Conservation (phyloP, 2,888 invertebrate genomes). For the Rhaphigaster nebulosa region DNA sequence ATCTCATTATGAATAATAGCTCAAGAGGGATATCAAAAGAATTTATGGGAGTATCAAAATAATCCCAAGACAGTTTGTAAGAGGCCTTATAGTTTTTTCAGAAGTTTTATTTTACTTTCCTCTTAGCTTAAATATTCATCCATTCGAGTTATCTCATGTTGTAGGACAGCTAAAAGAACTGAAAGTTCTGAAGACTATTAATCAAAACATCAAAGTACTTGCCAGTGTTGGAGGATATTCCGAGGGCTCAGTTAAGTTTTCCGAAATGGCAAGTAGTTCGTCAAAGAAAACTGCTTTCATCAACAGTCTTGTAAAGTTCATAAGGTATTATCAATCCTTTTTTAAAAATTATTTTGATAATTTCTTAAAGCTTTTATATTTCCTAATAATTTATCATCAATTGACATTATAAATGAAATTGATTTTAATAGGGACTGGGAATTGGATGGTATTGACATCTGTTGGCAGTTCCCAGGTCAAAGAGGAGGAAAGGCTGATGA, state of each 20-base stretch:
- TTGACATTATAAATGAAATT: background rate
- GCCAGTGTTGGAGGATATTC: slow-evolving; percentile 61
- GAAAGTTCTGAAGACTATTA: background rate
- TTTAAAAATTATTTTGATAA: background rate
- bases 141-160: background rate
- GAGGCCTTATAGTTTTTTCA: background rate
- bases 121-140: too few species aligned
- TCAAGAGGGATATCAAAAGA: too few species aligned
- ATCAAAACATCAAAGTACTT: slow-evolving; percentile 60
- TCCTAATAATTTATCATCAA: background rate
- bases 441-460: slow-evolving; percentile 61
- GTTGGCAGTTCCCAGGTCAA: slow-evolving; percentile 60
- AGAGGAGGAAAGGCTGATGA: slow-evolving; percentile 61
- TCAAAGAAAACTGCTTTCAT: slow-evolving; percentile 50
- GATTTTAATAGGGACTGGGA: slow-evolving; percentile 52
- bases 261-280: slow-evolving; percentile 55
- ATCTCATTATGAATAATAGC: too few species aligned
- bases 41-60: too few species aligned
- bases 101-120: background rate
- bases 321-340: slow-evolving; percentile 55
- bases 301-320: slow-evolving; percentile 56
- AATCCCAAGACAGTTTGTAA: too few species aligned
- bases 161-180: slow-evolving; percentile 19
- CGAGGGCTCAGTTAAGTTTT: slow-evolving; percentile 60
- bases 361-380: background rate